Evolutionary conservation across 2,888 invertebrate species (phyloP).

Genomic region (Andrena chrysosceles): DNA sequence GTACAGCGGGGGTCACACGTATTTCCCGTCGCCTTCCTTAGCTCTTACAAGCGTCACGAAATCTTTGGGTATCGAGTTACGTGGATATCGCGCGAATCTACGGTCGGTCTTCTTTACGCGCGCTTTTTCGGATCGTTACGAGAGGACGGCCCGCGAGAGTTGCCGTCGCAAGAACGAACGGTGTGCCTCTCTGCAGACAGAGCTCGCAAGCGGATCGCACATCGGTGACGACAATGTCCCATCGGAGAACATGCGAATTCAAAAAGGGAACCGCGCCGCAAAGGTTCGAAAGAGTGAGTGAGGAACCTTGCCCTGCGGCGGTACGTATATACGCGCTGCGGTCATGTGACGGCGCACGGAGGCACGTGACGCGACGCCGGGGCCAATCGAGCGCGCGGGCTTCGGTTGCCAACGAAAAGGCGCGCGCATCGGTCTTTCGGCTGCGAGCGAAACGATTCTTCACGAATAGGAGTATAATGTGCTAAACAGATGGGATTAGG

Average conservation of each 20-base stretch:
- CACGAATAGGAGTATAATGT: background rate
- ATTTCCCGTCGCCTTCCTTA: background rate
- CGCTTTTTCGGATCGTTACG: background rate
- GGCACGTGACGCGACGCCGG: background rate
- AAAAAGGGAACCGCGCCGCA: constrained; percentile 59
- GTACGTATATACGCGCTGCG: constrained; percentile 68
- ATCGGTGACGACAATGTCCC: constrained; percentile 22
- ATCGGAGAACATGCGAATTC: constrained; percentile 18
- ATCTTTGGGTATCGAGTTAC: constrained; percentile 1
- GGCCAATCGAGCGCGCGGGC: constrained; percentile 13
- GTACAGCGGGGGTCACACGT: background rate
- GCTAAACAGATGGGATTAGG: too few relatives aligned
- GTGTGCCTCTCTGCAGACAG: background rate
- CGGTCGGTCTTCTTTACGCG: background rate
- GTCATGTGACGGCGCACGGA: constrained; percentile 52
- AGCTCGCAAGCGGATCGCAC: constrained; percentile 15
- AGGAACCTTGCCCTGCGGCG: constrained; percentile 62
- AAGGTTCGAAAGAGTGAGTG: constrained; percentile 74
- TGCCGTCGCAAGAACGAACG: background rate
- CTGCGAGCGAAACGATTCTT: background rate
- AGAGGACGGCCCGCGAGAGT: background rate
- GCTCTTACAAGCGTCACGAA: background rate
- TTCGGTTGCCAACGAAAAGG: constrained; percentile 19
- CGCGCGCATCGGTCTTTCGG: constrained; percentile 8
- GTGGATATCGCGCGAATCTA: background rate